Evolutionary conservation across 2,888 invertebrate genomes (phyloP).

Genomic region (Branchipolynoe longqiensis): DNA sequence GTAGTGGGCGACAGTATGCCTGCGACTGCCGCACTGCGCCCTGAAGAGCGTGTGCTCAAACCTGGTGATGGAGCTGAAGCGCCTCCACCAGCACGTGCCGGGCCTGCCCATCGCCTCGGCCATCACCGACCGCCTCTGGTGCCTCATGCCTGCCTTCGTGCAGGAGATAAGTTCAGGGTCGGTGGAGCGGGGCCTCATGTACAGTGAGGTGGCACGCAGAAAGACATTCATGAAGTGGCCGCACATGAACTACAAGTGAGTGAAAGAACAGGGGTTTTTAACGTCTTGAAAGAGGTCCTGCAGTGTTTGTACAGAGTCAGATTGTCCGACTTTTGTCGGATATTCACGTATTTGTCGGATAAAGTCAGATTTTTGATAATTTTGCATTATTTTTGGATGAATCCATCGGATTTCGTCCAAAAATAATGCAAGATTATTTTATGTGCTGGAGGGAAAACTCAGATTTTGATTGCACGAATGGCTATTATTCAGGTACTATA

Average conservation of each 20-base stretch:
- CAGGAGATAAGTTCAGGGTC: constrained; percentile 68
- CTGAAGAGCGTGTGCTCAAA: constrained; percentile 90
- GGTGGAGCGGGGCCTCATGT: constrained; percentile 86
- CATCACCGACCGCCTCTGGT: constrained; percentile 88
- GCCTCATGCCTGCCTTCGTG: constrained; percentile 78
- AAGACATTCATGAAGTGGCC: constrained; percentile 97
- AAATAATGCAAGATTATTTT: too few species aligned
- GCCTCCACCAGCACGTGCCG: constrained; percentile 89
- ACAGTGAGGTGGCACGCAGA: constrained; percentile 93
- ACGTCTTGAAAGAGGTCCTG: too few species aligned
- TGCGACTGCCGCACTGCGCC: constrained; percentile 90
- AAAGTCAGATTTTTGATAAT: too few species aligned
- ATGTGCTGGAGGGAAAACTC: too few species aligned
- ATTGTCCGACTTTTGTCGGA: too few species aligned
- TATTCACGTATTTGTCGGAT: too few species aligned
- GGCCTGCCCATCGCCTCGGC: constrained; percentile 94
- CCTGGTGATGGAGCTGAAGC: constrained; percentile 90
- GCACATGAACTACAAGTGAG: constrained; percentile 96
- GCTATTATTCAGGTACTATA: too few species aligned
- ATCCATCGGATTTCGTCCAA: too few species aligned
- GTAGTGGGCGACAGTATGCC: constrained; percentile 95
- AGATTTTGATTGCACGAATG: too few species aligned
- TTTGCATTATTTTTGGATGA: too few species aligned
- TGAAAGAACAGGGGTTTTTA: too few species aligned
- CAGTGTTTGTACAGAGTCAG: too few species aligned